A percentile compares a stretch with the other conserved stretches of the same genome.
Conservation (phyloP, 1,140 invertebrate genomes). For the Drosophila subpulchrella region DNA sequence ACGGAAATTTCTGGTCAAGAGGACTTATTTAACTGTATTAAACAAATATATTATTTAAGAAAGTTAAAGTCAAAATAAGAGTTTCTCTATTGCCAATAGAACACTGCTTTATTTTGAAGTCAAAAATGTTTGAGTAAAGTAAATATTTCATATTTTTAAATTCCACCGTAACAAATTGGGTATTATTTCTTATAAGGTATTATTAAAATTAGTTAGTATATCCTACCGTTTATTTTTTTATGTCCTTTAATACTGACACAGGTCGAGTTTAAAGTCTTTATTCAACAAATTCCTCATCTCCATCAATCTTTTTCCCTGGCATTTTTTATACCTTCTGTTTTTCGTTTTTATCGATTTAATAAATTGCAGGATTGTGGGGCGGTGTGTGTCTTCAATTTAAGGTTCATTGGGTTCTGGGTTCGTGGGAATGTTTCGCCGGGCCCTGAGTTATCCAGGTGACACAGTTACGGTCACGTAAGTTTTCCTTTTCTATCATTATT, state of each 20-base stretch:
- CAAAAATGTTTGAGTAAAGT: too few species aligned
- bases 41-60: background rate
- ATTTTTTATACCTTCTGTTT: conserved; percentile 20
- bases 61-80: background rate
- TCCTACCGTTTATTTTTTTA: background rate
- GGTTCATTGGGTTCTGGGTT: conserved; percentile 49
- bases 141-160: too few species aligned
- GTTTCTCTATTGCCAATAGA: too few species aligned
- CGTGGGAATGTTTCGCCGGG: conserved; percentile 27
- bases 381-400: conserved; percentile 58
- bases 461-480: conserved; percentile 67
- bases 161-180: too few species aligned
- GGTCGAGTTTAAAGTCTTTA: background rate
- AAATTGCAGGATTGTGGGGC: conserved; percentile 51
- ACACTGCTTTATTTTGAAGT: too few species aligned
- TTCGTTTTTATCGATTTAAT: conserved; percentile 73
- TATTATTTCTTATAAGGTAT: too few species aligned
- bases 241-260: background rate
- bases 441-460: conserved; percentile 55
- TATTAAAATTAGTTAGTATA: too few species aligned
- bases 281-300: conserved; percentile 11
- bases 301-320: conserved; percentile 11
- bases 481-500: conserved; percentile 57
- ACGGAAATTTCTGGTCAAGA: conserved; percentile 12
- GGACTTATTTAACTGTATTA: background rate